Percentiles rank a stretch among this genome's conserved stretches.
phyloP scores from a whole-genome alignment of 2,113 vertebrate genomes.

The Malurus elegans region DNA sequence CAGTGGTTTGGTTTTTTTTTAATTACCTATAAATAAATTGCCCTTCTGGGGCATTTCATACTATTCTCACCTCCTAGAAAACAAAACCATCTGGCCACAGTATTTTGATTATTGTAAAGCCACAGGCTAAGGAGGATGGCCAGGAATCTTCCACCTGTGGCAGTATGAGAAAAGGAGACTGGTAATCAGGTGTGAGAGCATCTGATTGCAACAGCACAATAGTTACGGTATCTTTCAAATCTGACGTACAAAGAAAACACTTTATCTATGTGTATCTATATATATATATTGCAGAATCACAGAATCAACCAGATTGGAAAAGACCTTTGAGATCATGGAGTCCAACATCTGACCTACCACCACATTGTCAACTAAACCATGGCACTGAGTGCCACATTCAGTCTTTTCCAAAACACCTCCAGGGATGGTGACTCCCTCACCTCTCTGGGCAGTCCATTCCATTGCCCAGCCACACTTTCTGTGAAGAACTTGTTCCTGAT shows the following conservation, averaged over 20 bases:
- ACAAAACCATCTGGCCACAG: not conserved
- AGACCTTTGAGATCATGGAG: rapidly evolving
- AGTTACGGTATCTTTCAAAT: not conserved
- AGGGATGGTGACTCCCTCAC: not conserved
- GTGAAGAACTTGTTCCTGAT: not conserved
- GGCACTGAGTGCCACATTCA: not conserved
- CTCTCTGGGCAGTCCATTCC: not conserved
- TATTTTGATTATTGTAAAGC: not conserved
- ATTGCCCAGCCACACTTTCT: not conserved
- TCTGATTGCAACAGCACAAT: not conserved
- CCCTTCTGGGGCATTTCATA: not conserved
- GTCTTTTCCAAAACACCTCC: not conserved
- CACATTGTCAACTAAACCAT: not conserved
- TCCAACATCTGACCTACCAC: not conserved
- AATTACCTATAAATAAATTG: not conserved
- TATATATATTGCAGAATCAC: not conserved
- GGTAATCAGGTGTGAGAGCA: not conserved
- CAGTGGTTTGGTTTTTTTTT: not conserved
- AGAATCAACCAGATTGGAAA: not conserved
- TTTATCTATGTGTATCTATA: not conserved
- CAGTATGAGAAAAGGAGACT: not conserved
- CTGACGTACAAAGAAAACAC: not conserved
- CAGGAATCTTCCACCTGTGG: not conserved
- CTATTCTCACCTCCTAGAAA: not conserved
- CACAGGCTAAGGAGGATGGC: not conserved